A percentile compares a stretch with the other conserved stretches of the same genome.
Conservation (phyloP, 2,888 invertebrate genomes). For the Aphodius granarius region DNA sequence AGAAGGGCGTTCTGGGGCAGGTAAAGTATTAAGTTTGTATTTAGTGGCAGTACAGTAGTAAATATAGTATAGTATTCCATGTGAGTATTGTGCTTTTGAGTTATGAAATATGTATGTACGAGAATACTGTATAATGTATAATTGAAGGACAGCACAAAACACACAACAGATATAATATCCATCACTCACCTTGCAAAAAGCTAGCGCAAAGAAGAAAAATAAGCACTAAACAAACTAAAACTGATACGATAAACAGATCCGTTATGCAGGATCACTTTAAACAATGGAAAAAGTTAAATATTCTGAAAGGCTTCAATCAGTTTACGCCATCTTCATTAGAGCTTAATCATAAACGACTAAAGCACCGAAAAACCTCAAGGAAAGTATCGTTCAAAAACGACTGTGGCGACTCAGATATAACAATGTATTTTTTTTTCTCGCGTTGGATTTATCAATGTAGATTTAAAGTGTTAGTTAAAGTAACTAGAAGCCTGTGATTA, state of each 20-base stretch:
- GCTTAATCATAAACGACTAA: no score
- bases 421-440: no score
- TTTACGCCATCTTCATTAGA: no score
- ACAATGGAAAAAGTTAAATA: not conserved
- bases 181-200: conserved; percentile 32
- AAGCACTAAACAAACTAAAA: conserved; percentile 31
- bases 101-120: conserved; percentile 25
- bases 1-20: conserved; percentile 11
- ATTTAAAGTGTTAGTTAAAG: no score
- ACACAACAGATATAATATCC: conserved; percentile 21
- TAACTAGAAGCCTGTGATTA: no score
- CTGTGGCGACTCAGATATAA: no score
- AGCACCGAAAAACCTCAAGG: no score
- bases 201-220: conserved; percentile 24
- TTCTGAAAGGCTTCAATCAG: no score
- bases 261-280: not conserved
- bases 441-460: no score
- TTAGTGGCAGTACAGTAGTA: conserved; percentile 22
- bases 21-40: conserved; percentile 14
- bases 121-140: conserved; percentile 21
- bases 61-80: conserved; percentile 23
- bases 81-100: conserved; percentile 30
- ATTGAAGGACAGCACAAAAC: conserved; percentile 28
- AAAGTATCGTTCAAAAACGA: no score
- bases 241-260: not conserved